Percentiles rank a stretch among this genome's conserved stretches.
Conservation (phyloP, 2,113 vertebrate genomes). For the Corvus cornix region DNA sequence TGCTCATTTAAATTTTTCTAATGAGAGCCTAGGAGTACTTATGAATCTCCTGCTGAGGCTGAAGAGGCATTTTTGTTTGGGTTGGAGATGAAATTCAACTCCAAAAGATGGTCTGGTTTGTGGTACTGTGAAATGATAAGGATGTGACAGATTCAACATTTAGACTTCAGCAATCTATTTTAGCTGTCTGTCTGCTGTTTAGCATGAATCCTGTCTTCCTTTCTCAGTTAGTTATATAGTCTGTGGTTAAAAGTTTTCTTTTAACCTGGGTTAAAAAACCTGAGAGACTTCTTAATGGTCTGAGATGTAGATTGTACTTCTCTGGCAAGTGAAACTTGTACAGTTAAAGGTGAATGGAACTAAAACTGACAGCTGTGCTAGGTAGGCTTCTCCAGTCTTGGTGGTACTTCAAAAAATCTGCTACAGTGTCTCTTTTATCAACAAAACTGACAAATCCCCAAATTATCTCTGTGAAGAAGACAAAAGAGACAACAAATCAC, state of each 20-base stretch:
- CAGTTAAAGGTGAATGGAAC: neutral
- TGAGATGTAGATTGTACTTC: neutral
- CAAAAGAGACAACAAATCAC: neutral
- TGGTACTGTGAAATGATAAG: neutral
- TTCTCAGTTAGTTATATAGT: neutral
- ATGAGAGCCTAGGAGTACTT: neutral
- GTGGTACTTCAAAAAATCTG: neutral
- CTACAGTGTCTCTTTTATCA: neutral
- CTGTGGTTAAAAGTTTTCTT: neutral
- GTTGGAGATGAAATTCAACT: neutral
- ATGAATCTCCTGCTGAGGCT: neutral
- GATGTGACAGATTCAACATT: neutral
- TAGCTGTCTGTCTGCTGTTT: neutral
- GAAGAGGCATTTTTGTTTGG: neutral
- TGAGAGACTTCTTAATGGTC: neutral
- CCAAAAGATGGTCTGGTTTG: neutral
- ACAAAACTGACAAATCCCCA: neutral
- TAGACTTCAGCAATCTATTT: neutral
- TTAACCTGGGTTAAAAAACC: too few species aligned
- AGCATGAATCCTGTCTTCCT: neutral
- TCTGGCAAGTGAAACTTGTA: neutral
- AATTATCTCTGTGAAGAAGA: neutral
- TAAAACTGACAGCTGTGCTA: neutral
- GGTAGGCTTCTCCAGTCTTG: neutral
- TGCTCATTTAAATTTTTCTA: constrained; percentile 39